Conservation (phyloP, 2,888 invertebrate genomes). For the Callyntrura sp. region DNA sequence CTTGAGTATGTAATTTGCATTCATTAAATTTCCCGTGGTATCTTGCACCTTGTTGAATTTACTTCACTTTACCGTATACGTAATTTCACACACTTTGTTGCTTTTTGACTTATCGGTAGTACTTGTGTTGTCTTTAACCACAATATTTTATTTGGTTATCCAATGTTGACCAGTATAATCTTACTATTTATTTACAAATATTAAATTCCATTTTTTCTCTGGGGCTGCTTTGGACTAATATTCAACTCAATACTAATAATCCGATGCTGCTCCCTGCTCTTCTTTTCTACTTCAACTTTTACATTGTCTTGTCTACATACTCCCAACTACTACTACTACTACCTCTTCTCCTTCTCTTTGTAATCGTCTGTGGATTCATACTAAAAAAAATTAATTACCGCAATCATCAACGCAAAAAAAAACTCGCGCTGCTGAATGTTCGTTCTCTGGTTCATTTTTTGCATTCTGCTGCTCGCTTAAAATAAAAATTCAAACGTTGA, state of each 20-base stretch:
- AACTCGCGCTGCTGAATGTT: not conserved
- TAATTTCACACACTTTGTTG: too few species aligned
- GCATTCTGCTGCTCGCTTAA: conserved; percentile 50
- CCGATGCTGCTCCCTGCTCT: conserved; percentile 47
- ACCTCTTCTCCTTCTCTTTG: not conserved
- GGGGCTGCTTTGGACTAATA: conserved; percentile 51
- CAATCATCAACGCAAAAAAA: not conserved
- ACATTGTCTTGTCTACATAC: too few species aligned
- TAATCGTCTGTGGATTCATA: conserved; percentile 35
- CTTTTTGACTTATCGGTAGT: too few species aligned
- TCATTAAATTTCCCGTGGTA: too few species aligned
- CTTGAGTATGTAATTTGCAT: too few species aligned
- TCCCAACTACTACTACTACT: conserved; percentile 15
- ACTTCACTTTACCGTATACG: too few species aligned
- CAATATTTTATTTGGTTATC: too few species aligned
- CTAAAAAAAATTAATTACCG: conserved; percentile 32
- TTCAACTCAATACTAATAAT: conserved; percentile 31
- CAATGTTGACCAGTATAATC: too few species aligned
- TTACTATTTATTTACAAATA: too few species aligned
- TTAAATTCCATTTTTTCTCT: not conserved
- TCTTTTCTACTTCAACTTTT: conserved; percentile 9
- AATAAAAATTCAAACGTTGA: conserved; percentile 12
- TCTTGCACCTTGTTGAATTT: too few species aligned
- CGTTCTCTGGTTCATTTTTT: conserved; percentile 30
- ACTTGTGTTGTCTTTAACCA: too few species aligned